Evolutionary conservation across 2,113 vertebrate genomes (phyloP), one percentile per base, ranked within the genome.

Genomic region (Catharus fuscescens): DNA sequence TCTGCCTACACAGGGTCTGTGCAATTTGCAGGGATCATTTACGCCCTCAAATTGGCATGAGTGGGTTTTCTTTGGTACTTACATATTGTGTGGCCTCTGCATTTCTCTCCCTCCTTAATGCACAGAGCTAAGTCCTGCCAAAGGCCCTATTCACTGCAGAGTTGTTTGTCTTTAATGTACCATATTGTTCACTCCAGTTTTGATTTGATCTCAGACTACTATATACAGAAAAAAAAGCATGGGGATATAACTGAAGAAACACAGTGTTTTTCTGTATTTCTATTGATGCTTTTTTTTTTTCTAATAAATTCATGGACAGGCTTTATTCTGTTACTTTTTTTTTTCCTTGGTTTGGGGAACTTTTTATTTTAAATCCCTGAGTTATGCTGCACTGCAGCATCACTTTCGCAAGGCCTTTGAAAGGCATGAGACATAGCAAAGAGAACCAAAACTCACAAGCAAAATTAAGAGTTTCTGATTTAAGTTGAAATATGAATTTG

Each of bases 171-270:
- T 54, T 80, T 91, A 45, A 36, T 70, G 60, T 93, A 88, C 50
- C 67, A 62, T 92, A 74, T 26, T 72, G 47, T 90, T 94, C 92
- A 94, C 94, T 96, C 95, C 95, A 88, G 44, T 82, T 94, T 90
- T 94, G 87, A 86, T 95, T 88, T 93, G 72, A 61, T 91, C 77
- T 95, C 62, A 79, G 87, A 86, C 91, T 92, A 73, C 81, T 65
- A 78, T 47, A 76, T 40, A 91, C 56, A 84, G 82, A 48, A 91
- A 84, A 88, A 92, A 92, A 56, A 38, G 11, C 56, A 80, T 15
- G 11, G 77, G 82, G 64, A 62, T 90, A 62, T 90, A 73, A 87
- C 53, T 36, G 81, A 94, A 82, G 59, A 95, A 95, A 83, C 62
- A 77, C 16, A 3, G 47, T 94, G 79, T 79, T 96, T 93, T 95